phyloP scores from a whole-genome alignment of 2,113 vertebrate genomes.

The Mohoua ochrocephala region DNA sequence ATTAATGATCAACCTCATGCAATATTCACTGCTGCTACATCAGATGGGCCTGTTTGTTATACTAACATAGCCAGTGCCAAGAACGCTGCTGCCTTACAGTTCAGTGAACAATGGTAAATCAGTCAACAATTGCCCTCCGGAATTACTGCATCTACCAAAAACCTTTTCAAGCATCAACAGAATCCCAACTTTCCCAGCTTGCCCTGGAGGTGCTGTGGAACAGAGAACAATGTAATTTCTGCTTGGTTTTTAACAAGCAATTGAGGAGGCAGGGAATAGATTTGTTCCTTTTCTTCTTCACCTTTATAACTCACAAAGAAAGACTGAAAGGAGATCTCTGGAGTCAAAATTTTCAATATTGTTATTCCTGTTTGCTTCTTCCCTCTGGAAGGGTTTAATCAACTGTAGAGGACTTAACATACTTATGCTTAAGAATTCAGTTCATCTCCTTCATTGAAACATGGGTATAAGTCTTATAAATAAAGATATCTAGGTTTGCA shows the following conservation, averaged over 20 bases:
- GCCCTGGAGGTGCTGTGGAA: not conserved
- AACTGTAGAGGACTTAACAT: not conserved
- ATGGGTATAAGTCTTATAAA: not conserved
- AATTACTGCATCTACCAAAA: not conserved
- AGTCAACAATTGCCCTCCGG: not conserved
- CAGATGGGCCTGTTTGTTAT: slow-evolving; percentile 56
- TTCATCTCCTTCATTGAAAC: not conserved
- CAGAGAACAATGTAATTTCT: not conserved
- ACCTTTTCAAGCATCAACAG: not conserved
- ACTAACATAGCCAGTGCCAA: slow-evolving; percentile 22
- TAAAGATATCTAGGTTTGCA: not conserved
- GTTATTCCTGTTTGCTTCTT: not conserved
- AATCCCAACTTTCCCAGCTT: not conserved
- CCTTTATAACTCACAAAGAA: not conserved
- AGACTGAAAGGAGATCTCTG: not conserved
- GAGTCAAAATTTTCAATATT: not conserved
- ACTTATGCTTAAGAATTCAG: not conserved
- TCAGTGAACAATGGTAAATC: slow-evolving; percentile 31
- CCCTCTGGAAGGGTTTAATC: not conserved
- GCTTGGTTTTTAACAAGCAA: not conserved
- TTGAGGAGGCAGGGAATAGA: not conserved
- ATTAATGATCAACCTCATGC: slow-evolving; percentile 66
- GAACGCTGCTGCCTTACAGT: not conserved
- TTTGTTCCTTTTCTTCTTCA: not conserved
- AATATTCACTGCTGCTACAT: slow-evolving; percentile 71